Evolutionary conservation across 1,140 invertebrate species (phyloP).

Genomic region (Cotesia glomerata): DNA sequence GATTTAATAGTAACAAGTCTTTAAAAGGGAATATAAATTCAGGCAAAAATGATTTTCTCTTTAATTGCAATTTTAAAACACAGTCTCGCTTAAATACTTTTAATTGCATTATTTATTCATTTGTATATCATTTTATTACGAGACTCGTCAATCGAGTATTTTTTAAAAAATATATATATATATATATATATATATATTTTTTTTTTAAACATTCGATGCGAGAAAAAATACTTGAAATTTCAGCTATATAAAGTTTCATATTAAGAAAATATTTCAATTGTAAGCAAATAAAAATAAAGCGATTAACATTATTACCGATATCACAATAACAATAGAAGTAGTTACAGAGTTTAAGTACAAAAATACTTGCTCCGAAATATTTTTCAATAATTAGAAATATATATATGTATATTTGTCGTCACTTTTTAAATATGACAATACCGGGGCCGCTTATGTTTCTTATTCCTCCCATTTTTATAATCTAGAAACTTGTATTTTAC

Average conservation of each 20-base stretch:
- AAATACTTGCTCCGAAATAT: constrained; percentile 54
- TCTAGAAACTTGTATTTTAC: background rate
- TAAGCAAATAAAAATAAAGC: constrained; percentile 17
- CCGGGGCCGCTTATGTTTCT: background rate
- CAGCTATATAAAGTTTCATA: background rate
- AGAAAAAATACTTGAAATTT: background rate
- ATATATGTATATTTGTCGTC: constrained; percentile 43
- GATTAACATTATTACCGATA: constrained; percentile 40
- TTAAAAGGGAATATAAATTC: constrained; percentile 28
- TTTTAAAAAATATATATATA: background rate
- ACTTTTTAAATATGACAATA: background rate
- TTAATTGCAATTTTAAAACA: background rate
- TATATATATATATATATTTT: too few relatives aligned
- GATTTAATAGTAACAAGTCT: constrained; percentile 30
- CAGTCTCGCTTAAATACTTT: constrained; percentile 6
- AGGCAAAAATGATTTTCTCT: background rate
- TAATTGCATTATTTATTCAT: background rate
- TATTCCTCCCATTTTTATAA: background rate
- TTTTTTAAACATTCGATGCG: background rate
- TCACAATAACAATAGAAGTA: constrained; percentile 54
- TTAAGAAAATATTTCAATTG: constrained; percentile 28
- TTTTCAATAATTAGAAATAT: constrained; percentile 34
- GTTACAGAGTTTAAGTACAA: constrained; percentile 57
- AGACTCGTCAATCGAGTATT: background rate
- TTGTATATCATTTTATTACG: background rate